Conservation (phyloP, 2,888 invertebrate species). For the Drosophila nigricruria region DNA sequence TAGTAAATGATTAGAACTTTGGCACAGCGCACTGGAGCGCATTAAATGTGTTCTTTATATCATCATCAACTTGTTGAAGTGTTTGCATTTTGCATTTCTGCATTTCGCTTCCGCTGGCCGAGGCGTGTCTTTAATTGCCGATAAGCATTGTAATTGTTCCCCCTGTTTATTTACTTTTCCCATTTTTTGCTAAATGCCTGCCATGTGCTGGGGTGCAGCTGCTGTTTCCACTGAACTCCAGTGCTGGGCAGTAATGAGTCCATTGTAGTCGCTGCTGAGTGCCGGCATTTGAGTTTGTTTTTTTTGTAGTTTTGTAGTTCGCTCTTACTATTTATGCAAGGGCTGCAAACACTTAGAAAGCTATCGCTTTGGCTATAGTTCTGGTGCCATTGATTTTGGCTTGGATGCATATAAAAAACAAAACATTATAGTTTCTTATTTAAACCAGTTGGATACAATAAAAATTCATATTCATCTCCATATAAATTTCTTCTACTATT, state of each 20-base stretch:
- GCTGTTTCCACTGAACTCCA: slow-evolving; percentile 25
- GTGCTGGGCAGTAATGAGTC: slow-evolving; percentile 17
- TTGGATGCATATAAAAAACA: background rate
- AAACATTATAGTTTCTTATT: background rate
- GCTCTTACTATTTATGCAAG: background rate
- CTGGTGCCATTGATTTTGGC: background rate
- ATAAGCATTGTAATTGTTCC: slow-evolving; percentile 66
- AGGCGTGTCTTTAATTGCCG: slow-evolving; percentile 67
- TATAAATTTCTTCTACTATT: too few species aligned
- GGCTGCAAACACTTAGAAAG: background rate
- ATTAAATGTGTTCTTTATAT: slow-evolving; percentile 41
- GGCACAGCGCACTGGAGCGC: slow-evolving; percentile 25
- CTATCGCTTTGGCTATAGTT: background rate
- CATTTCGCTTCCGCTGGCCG: slow-evolving; percentile 26
- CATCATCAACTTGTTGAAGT: slow-evolving; percentile 29
- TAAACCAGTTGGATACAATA: too few species aligned
- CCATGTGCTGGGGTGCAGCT: slow-evolving; percentile 63
- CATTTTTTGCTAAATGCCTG: slow-evolving; percentile 5
- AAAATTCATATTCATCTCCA: too few species aligned
- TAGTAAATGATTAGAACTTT: slow-evolving; percentile 42
- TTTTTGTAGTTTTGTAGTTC: background rate
- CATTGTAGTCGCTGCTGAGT: slow-evolving; percentile 14
- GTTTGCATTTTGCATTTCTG: slow-evolving; percentile 46
- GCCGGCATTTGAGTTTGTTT: background rate
- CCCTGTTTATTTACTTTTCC: slow-evolving; percentile 57